Percentiles rank a stretch among this genome's conserved stretches.
Evolutionary conservation across 92 coral and sea anemone genomes (phyloP).

Genomic region (Actinernus sp.): DNA sequence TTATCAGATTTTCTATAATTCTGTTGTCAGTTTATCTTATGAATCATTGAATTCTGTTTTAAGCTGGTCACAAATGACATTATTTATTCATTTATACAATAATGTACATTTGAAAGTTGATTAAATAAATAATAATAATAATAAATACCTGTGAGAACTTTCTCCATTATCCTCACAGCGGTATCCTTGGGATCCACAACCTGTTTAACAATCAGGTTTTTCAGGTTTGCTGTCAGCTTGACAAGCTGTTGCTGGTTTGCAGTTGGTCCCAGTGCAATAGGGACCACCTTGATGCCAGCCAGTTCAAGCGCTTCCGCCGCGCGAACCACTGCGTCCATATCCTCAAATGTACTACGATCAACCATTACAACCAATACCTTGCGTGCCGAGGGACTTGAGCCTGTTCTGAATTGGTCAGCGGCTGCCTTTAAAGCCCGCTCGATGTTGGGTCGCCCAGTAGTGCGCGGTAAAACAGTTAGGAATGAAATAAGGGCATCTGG

Average conservation of each 20-base stretch:
- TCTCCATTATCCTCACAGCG: slow-evolving; percentile 30
- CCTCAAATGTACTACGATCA: slow-evolving; percentile 18
- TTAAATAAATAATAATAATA: too few relatives aligned
- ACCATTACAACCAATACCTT: slow-evolving; percentile 52
- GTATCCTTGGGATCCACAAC: slow-evolving; percentile 25
- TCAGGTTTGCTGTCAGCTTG: slow-evolving; percentile 21
- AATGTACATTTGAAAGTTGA: too few relatives aligned
- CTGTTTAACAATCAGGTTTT: slow-evolving; percentile 41
- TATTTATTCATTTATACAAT: too few relatives aligned
- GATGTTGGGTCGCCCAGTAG: slow-evolving; percentile 63
- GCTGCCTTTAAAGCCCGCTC: slow-evolving; percentile 57
- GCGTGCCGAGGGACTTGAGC: slow-evolving; percentile 38
- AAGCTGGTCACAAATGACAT: too few relatives aligned
- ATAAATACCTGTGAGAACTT: slow-evolving; percentile 42
- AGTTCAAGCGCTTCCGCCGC: slow-evolving; percentile 28
- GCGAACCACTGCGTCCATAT: slow-evolving; percentile 30
- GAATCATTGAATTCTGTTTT: too few relatives aligned
- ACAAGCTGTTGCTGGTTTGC: slow-evolving; percentile 33
- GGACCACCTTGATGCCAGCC: slow-evolving; percentile 60
- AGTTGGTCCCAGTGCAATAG: slow-evolving; percentile 53
- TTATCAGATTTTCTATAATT: too few relatives aligned
- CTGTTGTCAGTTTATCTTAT: too few relatives aligned
- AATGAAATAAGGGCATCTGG: slow-evolving; percentile 27
- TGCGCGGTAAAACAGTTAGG: slow-evolving; percentile 36
- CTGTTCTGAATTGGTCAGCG: slow-evolving; percentile 36